Evolutionary conservation across 2,113 vertebrate species (phyloP).

Genomic region (Felis chaus): DNA sequence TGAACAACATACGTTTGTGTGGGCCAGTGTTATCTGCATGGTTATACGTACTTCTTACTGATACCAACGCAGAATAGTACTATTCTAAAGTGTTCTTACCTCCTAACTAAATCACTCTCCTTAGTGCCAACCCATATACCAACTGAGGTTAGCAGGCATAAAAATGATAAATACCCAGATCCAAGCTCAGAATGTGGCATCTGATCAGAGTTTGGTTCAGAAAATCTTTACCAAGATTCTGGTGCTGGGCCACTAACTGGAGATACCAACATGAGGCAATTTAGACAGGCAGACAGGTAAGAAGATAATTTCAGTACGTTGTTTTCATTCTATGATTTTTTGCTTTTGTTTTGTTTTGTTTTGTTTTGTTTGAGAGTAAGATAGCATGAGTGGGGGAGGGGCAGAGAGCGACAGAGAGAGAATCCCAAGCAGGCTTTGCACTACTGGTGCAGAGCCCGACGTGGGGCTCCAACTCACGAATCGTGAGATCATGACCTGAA

Average conservation of each 20-base stretch:
- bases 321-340: background rate
- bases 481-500: background rate
- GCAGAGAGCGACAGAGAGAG: background rate
- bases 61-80: background rate
- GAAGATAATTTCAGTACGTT: background rate
- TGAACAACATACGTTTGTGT: background rate
- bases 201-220: background rate
- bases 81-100: background rate
- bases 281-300: background rate
- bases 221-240: constrained; percentile 33
- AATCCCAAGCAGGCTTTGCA: background rate
- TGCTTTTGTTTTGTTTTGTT: background rate
- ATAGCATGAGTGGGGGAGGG: background rate
- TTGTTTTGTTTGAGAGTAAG: background rate
- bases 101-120: background rate
- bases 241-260: background rate
- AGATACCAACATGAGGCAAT: background rate
- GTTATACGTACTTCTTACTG: background rate
- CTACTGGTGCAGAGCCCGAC: background rate
- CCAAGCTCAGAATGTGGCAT: background rate
- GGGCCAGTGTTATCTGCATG: accelerated
- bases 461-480: background rate
- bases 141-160: background rate
- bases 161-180: background rate
- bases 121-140: background rate